Evolutionary conservation across 2,888 invertebrate species (phyloP), one percentile per base, ranked within the genome.

Genomic region (Pseudococcus jackbeardsleyi): DNA sequence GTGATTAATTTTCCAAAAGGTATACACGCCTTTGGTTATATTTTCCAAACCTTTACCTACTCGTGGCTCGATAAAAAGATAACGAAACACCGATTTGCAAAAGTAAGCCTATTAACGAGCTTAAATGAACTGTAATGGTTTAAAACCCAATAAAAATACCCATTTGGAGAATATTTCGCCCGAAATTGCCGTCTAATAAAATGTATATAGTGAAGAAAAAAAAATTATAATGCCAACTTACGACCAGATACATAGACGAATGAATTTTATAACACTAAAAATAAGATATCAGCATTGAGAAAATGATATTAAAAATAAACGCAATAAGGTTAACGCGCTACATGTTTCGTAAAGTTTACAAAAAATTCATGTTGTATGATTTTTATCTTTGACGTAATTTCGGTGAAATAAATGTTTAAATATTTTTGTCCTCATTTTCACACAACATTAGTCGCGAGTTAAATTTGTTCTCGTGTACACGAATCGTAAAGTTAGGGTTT

Each of bases 271-370:
- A 72, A 72, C 68, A 22, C 68, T 72, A 72, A 72, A 72, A 72
- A 72, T 72, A 72, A 72, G 68, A 72, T 15, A 72, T 33, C 68
- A 72, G 26, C 33, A 33, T 33, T 33, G 26, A 33, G 68, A 72
- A 72, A 72, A 72, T 72, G 6, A 72, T 72, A 72, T 72, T 72
- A 72, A 33, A 72, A 72, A 72, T 33, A 33, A 72, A 72, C 68
- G 68, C 68, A 72, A 72, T 72, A 72, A 72, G 68, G 68, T 72
- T 79, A 79, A 79, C 79, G 79, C 19, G 79, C 46, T 79, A 79
- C 79, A 79, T 79, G 79, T 79, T 79, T 79, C 79, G 79, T 39
- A 42, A 79, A 79, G 46, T 79, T 79, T 33, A 79, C 26, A 33
- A 33, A 33, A 42, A 79, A n/a, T 79, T 79, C 79, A n/a, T 79